Conservation (phyloP, 2,888 invertebrate genomes). For the Spisula solida region DNA sequence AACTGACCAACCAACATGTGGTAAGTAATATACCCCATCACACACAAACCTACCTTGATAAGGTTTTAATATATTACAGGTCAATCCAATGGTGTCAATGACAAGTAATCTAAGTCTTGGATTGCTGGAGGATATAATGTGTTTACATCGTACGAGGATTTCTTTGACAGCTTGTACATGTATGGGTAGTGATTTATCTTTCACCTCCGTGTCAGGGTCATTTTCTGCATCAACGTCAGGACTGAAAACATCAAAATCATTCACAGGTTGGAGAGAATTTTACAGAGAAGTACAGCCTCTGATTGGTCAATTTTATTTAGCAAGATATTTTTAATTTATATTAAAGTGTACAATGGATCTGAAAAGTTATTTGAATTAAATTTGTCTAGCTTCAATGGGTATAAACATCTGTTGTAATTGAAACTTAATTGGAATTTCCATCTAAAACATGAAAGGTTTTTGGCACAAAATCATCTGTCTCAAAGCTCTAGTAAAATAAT, state of each 20-base stretch:
- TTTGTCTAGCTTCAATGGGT: too few species aligned
- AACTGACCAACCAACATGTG: too few species aligned
- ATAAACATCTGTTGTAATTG: too few species aligned
- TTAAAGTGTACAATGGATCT: too few species aligned
- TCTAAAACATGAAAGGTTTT: too few species aligned
- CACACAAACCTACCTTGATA: constrained; percentile 74
- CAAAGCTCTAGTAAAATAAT: too few species aligned
- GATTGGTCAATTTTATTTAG: too few species aligned
- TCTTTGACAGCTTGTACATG: constrained; percentile 79
- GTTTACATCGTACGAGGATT: constrained; percentile 82
- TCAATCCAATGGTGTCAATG: constrained; percentile 79
- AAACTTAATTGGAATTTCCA: too few species aligned
- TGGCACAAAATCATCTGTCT: too few species aligned
- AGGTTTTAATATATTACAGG: constrained; percentile 73
- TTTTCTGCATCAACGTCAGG: constrained; percentile 41
- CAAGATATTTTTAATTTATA: too few species aligned
- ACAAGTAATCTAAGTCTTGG: constrained; percentile 80
- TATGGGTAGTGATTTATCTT: constrained; percentile 69
- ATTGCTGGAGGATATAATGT: constrained; percentile 80
- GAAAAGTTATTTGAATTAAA: too few species aligned
- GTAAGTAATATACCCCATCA: too few species aligned
- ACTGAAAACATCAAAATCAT: constrained; percentile 33
- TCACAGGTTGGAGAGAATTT: not conserved
- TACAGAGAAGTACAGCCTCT: not conserved
- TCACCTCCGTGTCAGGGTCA: constrained; percentile 50